These are phyloP conservation scores for Perca fluviatilis DNA, from an alignment of 2,113 vertebrate genomes.

Conservation along the genomic window DNA sequence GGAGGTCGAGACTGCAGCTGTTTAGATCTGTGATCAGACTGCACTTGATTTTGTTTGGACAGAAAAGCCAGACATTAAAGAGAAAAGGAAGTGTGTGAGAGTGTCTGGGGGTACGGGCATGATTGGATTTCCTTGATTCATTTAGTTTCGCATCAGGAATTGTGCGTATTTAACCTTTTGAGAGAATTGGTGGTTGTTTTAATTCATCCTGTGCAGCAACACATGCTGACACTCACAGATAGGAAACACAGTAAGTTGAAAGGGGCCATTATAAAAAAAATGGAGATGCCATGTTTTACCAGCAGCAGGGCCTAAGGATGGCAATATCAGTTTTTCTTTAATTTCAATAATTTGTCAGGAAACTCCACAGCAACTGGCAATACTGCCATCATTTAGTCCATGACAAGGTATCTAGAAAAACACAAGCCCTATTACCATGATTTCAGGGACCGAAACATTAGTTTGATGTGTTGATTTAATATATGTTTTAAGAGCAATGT, in stretches of 20 bases:
- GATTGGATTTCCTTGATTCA: constrained; percentile 47
- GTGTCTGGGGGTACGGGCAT: not conserved
- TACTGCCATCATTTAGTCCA: not conserved
- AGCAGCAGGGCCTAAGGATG: not conserved
- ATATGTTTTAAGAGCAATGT: not conserved
- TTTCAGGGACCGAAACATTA: not conserved
- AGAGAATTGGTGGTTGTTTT: constrained; percentile 1
- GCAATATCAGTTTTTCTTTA: not conserved
- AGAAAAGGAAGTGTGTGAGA: constrained; percentile 31
- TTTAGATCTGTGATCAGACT: constrained; percentile 44
- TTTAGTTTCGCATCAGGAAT: constrained; percentile 5
- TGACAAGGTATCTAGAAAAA: not conserved
- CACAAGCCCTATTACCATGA: not conserved
- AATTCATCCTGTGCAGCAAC: constrained; percentile 1
- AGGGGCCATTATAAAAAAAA: not conserved
- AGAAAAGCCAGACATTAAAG: constrained; percentile 40
- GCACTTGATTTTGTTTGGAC: constrained; percentile 54
- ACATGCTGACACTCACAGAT: not conserved
- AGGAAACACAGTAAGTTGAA: not conserved
- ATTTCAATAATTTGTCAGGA: not conserved
- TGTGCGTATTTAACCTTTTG: not conserved
- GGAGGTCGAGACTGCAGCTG: constrained; percentile 56
- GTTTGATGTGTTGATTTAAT: not conserved
- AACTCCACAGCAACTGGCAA: not conserved
- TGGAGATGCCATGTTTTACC: not conserved